Percentiles rank a stretch among this genome's conserved stretches.
Evolutionary conservation across 2,797 vertebrate genomes (phyloP).

Genomic region (Lepidocolaptes lacrymiger): DNA sequence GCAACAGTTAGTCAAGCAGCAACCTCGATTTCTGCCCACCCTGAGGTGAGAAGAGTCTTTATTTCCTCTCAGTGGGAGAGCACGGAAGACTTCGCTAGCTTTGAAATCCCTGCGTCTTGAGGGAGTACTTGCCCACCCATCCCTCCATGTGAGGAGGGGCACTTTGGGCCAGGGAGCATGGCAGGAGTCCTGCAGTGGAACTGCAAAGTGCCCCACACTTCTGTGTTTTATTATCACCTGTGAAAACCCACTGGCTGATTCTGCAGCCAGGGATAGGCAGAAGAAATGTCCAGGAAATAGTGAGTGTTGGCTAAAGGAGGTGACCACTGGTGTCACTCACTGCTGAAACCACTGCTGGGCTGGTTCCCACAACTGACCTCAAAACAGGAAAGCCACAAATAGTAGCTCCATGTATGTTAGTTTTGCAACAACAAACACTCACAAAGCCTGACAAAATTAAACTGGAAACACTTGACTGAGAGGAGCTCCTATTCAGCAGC

Average conservation of each 20-base stretch:
- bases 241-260: neutral
- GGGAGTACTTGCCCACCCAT: fast-evolving
- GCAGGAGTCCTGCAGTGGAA: neutral
- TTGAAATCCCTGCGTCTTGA: fast-evolving
- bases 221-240: neutral
- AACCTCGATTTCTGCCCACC: neutral
- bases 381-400: neutral
- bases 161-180: fast-evolving
- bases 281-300: neutral
- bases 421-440: neutral
- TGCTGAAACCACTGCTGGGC: neutral
- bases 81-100: neutral
- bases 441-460: neutral
- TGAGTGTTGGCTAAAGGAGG: neutral
- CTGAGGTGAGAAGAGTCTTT: neutral
- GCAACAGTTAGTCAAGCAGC: neutral
- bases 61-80: fast-evolving
- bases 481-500: neutral
- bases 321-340: neutral
- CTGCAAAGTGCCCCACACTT: neutral
- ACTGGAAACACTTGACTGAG: neutral
- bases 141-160: fast-evolving
- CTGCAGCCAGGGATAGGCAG: neutral
- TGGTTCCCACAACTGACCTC: neutral
- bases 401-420: neutral